These are phyloP conservation scores for Cephus nigrinus DNA, from an alignment of 2,888 invertebrate species.

Conservation along the genomic window DNA sequence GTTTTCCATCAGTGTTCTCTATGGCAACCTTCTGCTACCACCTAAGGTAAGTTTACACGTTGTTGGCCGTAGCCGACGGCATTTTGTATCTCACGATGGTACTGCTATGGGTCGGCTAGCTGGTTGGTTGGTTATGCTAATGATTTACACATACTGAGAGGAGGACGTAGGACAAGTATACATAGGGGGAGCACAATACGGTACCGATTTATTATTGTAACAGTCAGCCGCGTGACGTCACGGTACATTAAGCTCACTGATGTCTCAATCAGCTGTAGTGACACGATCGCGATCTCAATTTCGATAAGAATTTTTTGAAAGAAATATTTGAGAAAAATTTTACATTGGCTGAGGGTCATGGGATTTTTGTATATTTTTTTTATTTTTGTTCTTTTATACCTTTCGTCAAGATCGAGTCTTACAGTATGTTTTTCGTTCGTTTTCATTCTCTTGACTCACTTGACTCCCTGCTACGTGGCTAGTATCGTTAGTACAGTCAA, in stretches of 20 bases:
- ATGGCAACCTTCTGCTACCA: background rate
- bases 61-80: conserved; percentile 6
- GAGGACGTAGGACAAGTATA: background rate
- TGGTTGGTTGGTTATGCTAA: conserved; percentile 56
- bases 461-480: background rate
- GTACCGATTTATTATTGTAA: conserved; percentile 56
- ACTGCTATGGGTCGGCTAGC: conserved; percentile 11
- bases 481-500: conserved; percentile 41
- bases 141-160: conserved; percentile 28
- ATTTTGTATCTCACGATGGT: conserved; percentile 12
- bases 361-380: background rate
- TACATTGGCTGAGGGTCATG: background rate
- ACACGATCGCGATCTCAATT: conserved; percentile 40
- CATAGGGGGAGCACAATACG: conserved; percentile 45
- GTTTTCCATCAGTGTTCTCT: background rate
- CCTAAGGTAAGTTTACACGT: background rate
- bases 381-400: background rate
- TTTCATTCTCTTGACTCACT: background rate
- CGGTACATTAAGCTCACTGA: conserved; percentile 45
- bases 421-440: background rate
- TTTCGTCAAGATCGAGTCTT: background rate
- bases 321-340: background rate
- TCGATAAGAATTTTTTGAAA: conserved; percentile 2
- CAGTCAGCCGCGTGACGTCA: conserved; percentile 50
- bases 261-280: conserved; percentile 27